Percentiles rank a stretch among this genome's conserved stretches.
phyloP scores from a whole-genome alignment of 1,140 invertebrate species.

The Pissodes strobi region DNA sequence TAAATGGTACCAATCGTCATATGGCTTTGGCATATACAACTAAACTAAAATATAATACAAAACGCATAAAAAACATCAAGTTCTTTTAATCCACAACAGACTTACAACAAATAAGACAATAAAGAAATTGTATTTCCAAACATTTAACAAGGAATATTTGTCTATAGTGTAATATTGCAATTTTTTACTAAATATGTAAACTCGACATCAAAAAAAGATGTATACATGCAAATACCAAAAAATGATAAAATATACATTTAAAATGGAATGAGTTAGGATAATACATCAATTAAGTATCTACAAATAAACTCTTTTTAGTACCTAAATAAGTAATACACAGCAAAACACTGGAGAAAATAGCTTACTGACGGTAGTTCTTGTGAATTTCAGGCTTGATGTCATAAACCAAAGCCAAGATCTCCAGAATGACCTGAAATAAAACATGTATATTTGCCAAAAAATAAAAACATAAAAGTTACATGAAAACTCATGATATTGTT shows the following conservation, averaged over 20 bases:
- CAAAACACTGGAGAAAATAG: constrained; percentile 7
- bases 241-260: constrained; percentile 30
- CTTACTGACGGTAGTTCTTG: constrained; percentile 72
- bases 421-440: constrained; percentile 72
- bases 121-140: constrained; percentile 11
- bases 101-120: constrained; percentile 21
- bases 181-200: constrained; percentile 16
- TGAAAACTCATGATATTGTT: too few relatives aligned
- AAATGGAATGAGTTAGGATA: constrained; percentile 37
- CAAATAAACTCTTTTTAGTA: constrained; percentile 28
- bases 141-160: constrained; percentile 8
- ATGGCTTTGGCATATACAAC: too few relatives aligned
- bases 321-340: constrained; percentile 16
- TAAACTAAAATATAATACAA: not conserved
- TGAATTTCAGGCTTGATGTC: constrained; percentile 89
- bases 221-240: constrained; percentile 22
- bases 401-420: constrained; percentile 82
- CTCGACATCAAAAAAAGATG: constrained; percentile 27
- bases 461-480: too few relatives aligned
- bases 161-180: constrained; percentile 17
- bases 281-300: constrained; percentile 38
- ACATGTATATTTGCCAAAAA: too few relatives aligned
- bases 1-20: too few relatives aligned
- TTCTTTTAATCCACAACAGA: constrained; percentile 29
- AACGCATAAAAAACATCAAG: constrained; percentile 12